Conservation (phyloP, 64 coral and sea anemone genomes). For the Pocillopora damicornis region DNA sequence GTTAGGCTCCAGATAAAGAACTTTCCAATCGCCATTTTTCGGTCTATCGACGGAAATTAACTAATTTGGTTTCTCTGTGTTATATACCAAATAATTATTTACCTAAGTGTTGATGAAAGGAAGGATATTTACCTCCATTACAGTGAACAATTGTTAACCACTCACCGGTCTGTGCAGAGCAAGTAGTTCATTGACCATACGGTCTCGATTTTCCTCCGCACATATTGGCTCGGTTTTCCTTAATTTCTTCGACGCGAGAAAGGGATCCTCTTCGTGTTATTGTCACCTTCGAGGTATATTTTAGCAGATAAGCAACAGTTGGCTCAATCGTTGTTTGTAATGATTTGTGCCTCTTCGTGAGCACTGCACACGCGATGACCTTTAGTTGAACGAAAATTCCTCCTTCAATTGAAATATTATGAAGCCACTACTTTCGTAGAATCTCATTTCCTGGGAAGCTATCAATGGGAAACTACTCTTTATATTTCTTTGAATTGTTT, state of each 20-base stretch:
- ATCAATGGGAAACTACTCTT: background rate
- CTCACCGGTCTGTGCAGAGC: no score
- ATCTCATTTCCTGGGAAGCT: constrained; percentile 4
- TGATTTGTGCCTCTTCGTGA: constrained; percentile 39
- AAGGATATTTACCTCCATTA: no score
- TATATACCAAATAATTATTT: no score
- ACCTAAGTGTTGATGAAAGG: no score
- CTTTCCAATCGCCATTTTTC: no score
- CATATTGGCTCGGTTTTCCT: no score
- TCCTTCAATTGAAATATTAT: constrained; percentile 22
- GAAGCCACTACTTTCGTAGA: constrained; percentile 26
- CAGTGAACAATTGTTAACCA: no score
- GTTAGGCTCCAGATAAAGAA: no score
- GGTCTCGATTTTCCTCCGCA: background rate
- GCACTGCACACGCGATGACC: constrained; percentile 50
- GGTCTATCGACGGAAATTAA: no score
- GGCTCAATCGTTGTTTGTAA: constrained; percentile 34
- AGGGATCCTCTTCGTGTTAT: background rate
- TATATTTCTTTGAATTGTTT: background rate
- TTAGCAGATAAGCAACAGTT: constrained; percentile 37
- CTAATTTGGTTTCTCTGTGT: no score
- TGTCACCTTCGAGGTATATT: background rate
- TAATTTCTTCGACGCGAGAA: no score
- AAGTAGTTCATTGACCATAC: background rate
- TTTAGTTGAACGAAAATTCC: constrained; percentile 16